A percentile compares a stretch with the other conserved stretches of the same genome.
phyloP scores from a whole-genome alignment of 2,888 invertebrate species.

The Oconnorella tubifera region DNA sequence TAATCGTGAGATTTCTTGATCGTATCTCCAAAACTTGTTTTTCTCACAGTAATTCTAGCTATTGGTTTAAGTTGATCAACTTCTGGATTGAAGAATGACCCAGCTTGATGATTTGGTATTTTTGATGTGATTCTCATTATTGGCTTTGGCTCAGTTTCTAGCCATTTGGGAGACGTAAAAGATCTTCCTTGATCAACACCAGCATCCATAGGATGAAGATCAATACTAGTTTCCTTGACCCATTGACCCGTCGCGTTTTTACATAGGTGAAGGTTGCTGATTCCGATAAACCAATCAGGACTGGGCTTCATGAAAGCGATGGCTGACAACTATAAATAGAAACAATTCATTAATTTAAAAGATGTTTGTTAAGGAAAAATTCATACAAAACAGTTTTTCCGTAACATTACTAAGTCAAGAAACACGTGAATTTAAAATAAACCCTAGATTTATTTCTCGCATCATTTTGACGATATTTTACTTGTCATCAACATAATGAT shows the following conservation, averaged over 20 bases:
- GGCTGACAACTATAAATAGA: slow-evolving; percentile 74
- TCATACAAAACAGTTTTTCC: too few relatives aligned
- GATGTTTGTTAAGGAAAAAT: too few relatives aligned
- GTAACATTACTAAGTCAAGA: too few relatives aligned
- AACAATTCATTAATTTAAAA: too few relatives aligned
- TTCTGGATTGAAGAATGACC: slow-evolving; percentile 90
- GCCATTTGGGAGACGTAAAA: slow-evolving; percentile 95
- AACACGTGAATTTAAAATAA: too few relatives aligned
- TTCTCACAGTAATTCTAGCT: slow-evolving; percentile 10
- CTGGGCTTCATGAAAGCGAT: slow-evolving; percentile 87
- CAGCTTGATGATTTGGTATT: slow-evolving; percentile 86
- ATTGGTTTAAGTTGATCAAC: slow-evolving; percentile 70
- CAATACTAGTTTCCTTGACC: slow-evolving; percentile 82
- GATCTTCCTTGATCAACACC: slow-evolving; percentile 93
- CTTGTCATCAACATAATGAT: too few relatives aligned
- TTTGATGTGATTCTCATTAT: slow-evolving; percentile 83
- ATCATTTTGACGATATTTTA: too few relatives aligned
- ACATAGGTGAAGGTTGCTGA: slow-evolving; percentile 85
- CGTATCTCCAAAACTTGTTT: neutral
- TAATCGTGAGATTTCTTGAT: too few relatives aligned
- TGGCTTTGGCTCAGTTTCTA: too few relatives aligned
- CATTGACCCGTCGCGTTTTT: slow-evolving; percentile 74
- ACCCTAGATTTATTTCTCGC: too few relatives aligned
- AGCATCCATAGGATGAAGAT: slow-evolving; percentile 87
- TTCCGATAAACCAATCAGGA: slow-evolving; percentile 88